phyloP scores from a whole-genome alignment of 2,113 vertebrate species.

The Urocolius indicus region DNA sequence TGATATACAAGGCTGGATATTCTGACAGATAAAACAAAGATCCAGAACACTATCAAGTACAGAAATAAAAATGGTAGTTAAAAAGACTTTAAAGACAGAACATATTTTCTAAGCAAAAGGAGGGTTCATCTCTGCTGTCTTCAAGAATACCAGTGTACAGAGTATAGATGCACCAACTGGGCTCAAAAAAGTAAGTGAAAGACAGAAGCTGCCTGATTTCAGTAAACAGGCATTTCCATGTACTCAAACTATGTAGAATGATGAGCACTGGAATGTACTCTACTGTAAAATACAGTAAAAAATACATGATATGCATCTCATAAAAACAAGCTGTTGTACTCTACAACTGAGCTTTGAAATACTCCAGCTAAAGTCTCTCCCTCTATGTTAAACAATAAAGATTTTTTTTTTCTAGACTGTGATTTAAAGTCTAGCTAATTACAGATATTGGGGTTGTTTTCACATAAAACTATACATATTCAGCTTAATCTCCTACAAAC shows the following conservation, averaged over 20 bases:
- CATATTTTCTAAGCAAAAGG: constrained; percentile 25
- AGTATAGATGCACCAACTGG: not conserved
- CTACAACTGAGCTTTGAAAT: constrained; percentile 9
- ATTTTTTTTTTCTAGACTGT: not conserved
- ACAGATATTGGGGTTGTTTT: not conserved
- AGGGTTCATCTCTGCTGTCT: constrained; percentile 12
- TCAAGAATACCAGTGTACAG: constrained; percentile 7
- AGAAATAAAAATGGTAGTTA: not conserved
- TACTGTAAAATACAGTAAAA: constrained; percentile 20
- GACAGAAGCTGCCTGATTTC: constrained; percentile 24
- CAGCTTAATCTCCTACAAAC: not conserved
- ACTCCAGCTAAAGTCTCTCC: not conserved
- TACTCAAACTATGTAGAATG: constrained; percentile 27
- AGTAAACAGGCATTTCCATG: constrained; percentile 21
- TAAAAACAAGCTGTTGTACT: constrained; percentile 29
- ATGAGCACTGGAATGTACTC: constrained; percentile 32
- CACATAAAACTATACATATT: not conserved
- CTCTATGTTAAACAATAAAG: not conserved
- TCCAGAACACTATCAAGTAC: not conserved
- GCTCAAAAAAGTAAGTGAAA: not conserved
- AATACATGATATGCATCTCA: not conserved
- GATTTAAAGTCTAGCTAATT: constrained; percentile 25
- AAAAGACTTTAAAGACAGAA: not conserved
- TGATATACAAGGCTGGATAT: not conserved
- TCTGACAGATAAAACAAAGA: not conserved